Evolutionary conservation across 2,113 vertebrate genomes (phyloP), one percentile per base, ranked within the genome.

Genomic region (Vulpes ferrilata): DNA sequence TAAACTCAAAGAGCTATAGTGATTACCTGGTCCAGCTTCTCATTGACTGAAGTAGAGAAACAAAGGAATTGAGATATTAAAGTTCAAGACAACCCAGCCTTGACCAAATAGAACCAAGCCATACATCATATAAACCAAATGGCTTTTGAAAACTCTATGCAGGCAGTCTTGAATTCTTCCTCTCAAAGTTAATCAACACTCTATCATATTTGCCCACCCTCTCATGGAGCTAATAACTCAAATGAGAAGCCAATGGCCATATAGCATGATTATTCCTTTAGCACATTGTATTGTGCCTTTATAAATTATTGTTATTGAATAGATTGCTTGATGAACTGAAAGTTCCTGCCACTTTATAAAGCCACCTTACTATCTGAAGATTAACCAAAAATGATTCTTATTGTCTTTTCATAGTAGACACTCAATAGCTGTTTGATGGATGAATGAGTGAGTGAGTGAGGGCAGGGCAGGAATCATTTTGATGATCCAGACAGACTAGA

Each of bases 401-500:
- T 0, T 82, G 3, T 81, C 57, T 90, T 74, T 93, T 94, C 80
- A 38, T 57, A 80, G 87, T 10, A 90, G 59, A 95, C 15, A 8
- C 1, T 80, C 57, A 38, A 32, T 22, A 51, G 32, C 53, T 65
- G 19, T 55, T 43, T 85, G 60, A 81, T 65, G 38, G 38, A 62
- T 73, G 74, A 82, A 87, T 57, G 35, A 16, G 2, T 57, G 38
- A 65, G 2, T 57, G 38, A 65, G 12, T 69, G 3, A 79, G 25
- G 15, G 22, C 2, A 93, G 30, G 62, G 27, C 43, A 90, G 71
- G 11, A n/a, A 8, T 9, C 51, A 48, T 85, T 76, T 25, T 87
- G 90, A 91, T 93, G 53, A 64, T 80, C n/a, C 15, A 85, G 35
- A 80, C 13, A 84, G 43, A 69, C 51, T 67, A 95, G 53, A 90